Evolutionary conservation across 2,888 invertebrate genomes (phyloP).

Genomic region (Machimus atricapillus): DNA sequence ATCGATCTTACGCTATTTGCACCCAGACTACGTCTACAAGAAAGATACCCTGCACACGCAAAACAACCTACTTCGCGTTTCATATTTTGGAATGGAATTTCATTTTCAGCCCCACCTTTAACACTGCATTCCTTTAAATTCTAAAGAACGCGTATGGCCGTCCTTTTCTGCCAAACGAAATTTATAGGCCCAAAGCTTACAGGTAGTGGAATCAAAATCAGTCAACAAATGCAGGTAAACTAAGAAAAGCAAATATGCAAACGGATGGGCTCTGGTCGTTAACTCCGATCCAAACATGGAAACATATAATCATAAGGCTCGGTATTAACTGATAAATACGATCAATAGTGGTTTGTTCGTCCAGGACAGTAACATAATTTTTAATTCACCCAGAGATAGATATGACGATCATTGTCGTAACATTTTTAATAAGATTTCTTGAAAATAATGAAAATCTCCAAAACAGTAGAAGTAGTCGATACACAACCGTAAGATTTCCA

Average conservation of each 20-base stretch:
- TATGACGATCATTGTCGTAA: too few relatives aligned
- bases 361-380: too few relatives aligned
- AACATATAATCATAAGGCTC: neutral
- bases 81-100: slow-evolving; percentile 28
- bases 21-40: neutral
- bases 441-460: too few relatives aligned
- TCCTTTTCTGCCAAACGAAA: neutral
- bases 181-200: neutral
- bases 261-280: neutral
- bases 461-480: too few relatives aligned
- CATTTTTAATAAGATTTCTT: too few relatives aligned
- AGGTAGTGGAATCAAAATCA: neutral
- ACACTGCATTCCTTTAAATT: slow-evolving; percentile 4
- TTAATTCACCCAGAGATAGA: too few relatives aligned
- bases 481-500: too few relatives aligned
- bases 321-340: neutral
- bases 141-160: neutral
- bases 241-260: neutral
- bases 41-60: neutral
- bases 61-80: slow-evolving; percentile 20
- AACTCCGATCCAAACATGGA: neutral
- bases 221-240: neutral
- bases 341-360: neutral
- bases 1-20: neutral
- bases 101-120: slow-evolving; percentile 11